Evolutionary conservation across 2,888 invertebrate species (phyloP).

Genomic region (Abscondita cerata): DNA sequence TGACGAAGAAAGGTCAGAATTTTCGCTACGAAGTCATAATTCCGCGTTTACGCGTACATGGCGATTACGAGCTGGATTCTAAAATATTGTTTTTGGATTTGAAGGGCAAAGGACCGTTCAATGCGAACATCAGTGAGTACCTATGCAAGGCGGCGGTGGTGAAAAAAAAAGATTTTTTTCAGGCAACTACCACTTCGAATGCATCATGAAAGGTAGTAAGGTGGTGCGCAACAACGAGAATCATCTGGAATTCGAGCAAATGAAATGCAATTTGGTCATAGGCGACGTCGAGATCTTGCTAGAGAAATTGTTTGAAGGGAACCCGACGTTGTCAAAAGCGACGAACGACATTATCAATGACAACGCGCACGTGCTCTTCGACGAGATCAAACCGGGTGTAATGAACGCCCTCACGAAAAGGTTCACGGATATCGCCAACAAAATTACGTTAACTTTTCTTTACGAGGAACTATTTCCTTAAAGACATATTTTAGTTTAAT

Average conservation of each 20-base stretch:
- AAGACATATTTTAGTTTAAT: no score
- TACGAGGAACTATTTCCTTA: constrained; percentile 74
- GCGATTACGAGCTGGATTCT: constrained; percentile 19
- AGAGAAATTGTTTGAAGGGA: constrained; percentile 72
- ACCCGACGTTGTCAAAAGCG: constrained; percentile 68
- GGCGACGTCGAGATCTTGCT: constrained; percentile 67
- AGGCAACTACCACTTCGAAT: constrained; percentile 72
- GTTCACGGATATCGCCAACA: constrained; percentile 74
- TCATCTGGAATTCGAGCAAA: constrained; percentile 69
- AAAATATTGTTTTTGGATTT: constrained; percentile 25
- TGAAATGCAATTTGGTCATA: constrained; percentile 67
- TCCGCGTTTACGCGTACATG: constrained; percentile 3
- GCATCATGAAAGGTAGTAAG: constrained; percentile 68
- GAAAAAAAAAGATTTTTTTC: constrained; percentile 45
- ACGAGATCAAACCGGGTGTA: constrained; percentile 71
- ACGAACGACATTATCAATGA: constrained; percentile 73
- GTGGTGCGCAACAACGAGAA: constrained; percentile 64
- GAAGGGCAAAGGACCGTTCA: constrained; percentile 22
- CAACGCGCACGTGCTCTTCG: constrained; percentile 70
- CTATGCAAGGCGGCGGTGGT: background rate
- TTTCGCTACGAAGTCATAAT: constrained; percentile 19
- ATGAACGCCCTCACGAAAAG: constrained; percentile 69
- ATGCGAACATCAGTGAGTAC: constrained; percentile 24
- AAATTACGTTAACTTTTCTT: constrained; percentile 72
- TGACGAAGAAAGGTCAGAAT: constrained; percentile 16